Percentiles rank a stretch among this genome's conserved stretches.
Conservation (phyloP, 2,797 vertebrate genomes). For the Aythya fuligula region DNA sequence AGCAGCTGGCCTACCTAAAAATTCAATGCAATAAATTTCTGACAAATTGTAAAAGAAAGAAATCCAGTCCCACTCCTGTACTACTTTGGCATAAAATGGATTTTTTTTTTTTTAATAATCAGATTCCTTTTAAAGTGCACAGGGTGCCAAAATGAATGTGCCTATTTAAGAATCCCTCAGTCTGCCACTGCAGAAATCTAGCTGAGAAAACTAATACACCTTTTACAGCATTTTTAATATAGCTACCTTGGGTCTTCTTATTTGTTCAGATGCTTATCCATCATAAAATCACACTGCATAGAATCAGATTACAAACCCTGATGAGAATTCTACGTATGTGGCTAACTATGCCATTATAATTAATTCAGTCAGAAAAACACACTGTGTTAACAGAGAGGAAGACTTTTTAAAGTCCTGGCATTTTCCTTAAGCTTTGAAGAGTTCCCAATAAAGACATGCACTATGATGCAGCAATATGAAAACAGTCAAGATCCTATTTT, state of each 20-base stretch:
- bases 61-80: slow-evolving; percentile 9
- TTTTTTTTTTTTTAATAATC: slow-evolving; percentile 41
- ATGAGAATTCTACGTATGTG: neutral
- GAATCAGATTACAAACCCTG: neutral
- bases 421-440: neutral
- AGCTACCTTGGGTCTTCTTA: neutral
- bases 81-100: slow-evolving; percentile 39
- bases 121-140: slow-evolving; percentile 20
- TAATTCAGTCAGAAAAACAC: neutral
- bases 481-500: neutral
- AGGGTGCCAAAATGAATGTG: neutral
- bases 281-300: neutral
- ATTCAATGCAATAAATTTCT: slow-evolving; percentile 53
- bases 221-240: neutral
- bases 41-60: slow-evolving; percentile 45
- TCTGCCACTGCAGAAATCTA: neutral
- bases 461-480: neutral
- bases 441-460: neutral
- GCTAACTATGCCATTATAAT: slow-evolving; percentile 8
- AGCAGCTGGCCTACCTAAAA: slow-evolving; percentile 20
- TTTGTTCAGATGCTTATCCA: neutral
- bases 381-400: neutral
- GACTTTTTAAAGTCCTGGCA: neutral
- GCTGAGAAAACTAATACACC: slow-evolving; percentile 17
- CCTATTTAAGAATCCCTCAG: slow-evolving; percentile 27